Percentiles rank a stretch among this genome's conserved stretches.
Conservation (phyloP, 2,113 vertebrate species). For the Todiramphus saurophagus region DNA sequence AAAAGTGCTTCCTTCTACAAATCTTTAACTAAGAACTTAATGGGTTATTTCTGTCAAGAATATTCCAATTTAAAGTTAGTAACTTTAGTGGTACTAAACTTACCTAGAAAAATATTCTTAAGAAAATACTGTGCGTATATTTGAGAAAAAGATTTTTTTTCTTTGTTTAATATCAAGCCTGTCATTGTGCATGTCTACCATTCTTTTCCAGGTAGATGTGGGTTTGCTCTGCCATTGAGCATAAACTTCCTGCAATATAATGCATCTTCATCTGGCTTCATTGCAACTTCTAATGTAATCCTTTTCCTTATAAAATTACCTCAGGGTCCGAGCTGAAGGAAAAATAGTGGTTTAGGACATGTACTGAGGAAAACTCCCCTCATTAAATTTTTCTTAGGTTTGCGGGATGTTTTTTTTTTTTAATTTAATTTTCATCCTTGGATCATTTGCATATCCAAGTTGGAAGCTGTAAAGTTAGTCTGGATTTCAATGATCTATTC, state of each 20-base stretch:
- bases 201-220: neutral
- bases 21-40: neutral
- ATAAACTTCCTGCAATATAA: neutral
- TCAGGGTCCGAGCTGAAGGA: neutral
- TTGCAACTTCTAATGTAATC: neutral
- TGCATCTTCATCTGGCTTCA: neutral
- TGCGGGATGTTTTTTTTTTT: neutral
- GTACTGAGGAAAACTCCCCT: neutral
- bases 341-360: neutral
- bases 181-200: neutral
- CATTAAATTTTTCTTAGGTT: neutral
- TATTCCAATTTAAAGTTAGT: neutral
- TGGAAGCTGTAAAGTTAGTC: neutral
- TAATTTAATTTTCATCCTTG: neutral
- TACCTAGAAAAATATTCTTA: neutral
- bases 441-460: neutral
- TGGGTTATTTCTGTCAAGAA: neutral
- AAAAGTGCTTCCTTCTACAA: neutral
- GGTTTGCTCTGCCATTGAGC: neutral
- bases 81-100: neutral
- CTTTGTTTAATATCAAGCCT: neutral
- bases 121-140: neutral
- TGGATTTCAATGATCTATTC: neutral
- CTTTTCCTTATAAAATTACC: neutral
- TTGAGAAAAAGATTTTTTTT: neutral